phyloP scores from a whole-genome alignment of 1,140 invertebrate genomes.

The Drosophila erecta region DNA sequence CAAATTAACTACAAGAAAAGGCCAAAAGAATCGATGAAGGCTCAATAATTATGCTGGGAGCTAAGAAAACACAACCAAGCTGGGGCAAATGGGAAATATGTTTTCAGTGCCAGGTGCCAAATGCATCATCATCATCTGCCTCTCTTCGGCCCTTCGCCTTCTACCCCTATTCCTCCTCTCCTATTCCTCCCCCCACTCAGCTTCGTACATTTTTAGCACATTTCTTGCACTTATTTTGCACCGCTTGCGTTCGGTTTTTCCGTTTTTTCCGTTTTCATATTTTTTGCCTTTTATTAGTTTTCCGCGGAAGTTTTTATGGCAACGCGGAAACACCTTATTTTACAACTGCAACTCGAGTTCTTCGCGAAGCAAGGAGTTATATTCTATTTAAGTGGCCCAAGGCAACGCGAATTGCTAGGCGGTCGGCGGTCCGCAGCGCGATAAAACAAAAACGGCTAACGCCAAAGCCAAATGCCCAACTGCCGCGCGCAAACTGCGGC shows the following conservation, averaged over 20 bases:
- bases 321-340: slow-evolving; percentile 14
- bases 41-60: slow-evolving; percentile 76
- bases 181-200: slow-evolving; percentile 25
- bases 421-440: slow-evolving; percentile 13
- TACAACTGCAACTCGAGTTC: slow-evolving; percentile 25
- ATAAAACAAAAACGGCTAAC: slow-evolving; percentile 41
- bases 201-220: slow-evolving; percentile 80
- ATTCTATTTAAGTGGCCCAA: slow-evolving; percentile 25
- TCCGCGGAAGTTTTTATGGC: slow-evolving; percentile 3
- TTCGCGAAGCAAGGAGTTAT: slow-evolving; percentile 20
- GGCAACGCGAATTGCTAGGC: slow-evolving; percentile 8
- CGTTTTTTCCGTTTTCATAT: background rate
- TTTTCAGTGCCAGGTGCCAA: slow-evolving; percentile 68
- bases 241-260: slow-evolving; percentile 27
- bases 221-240: slow-evolving; percentile 65
- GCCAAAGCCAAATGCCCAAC: slow-evolving; percentile 55
- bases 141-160: background rate
- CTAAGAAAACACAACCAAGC: slow-evolving; percentile 25
- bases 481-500: slow-evolving; percentile 59
- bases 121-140: slow-evolving; percentile 69
- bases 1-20: slow-evolving; percentile 56
- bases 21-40: slow-evolving; percentile 65
- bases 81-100: slow-evolving; percentile 7
- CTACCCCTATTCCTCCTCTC: background rate
- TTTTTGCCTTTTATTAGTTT: slow-evolving; percentile 17